Base-by-base conservation (phyloP, 2,888 invertebrate genomes). In the Halictus quadricinctus region DNA sequence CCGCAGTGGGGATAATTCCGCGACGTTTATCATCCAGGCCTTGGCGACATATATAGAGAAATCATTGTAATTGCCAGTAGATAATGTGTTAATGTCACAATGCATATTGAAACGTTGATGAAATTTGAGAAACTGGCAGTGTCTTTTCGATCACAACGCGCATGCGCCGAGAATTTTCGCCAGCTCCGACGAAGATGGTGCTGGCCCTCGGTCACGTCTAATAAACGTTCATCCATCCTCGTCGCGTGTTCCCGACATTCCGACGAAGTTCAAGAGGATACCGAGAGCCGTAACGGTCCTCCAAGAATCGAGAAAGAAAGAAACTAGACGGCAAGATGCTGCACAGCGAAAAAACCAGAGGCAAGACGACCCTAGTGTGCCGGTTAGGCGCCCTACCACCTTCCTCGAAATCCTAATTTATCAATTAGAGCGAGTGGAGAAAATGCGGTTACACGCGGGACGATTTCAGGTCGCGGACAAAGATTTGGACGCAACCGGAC, bases 191-290 rank as follows among this genome's bases (percentile, higher is more conserved):
- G 48, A 72, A 12, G n/a, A 50, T 46, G 25, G 25, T 50, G n/a
- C 74, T 15, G 64, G 48, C 41, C 69, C 79, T 79, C 66, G 83
- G 77, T 79, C 84, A 75, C 83, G 87, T 79, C 82, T 87, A 90
- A 91, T 91, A 91, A 91, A 91, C 89, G 87, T 86, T 85, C 76
- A 79, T 86, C 86, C 83, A 72, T 89, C 85, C 83, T 78, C 58
- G 58, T 84, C 81, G 79, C 85, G 79, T 87, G 81, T 85, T 64
- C 79, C 60, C 60, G 85, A 46, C 80, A 86, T 88, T 87, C 86
- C 87, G 48, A 21, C 82, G 64, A 73, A 76, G 72, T 86, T 81
- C 76, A 77, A 72, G 83, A 77, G 69, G 84, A 89, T 90, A 89
- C 87, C 87, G 79, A 85, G 72, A 90, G 90, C 79, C 1, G 79